Evolutionary conservation across 2,888 invertebrate genomes (phyloP).

Genomic region (Xestia xanthographa): DNA sequence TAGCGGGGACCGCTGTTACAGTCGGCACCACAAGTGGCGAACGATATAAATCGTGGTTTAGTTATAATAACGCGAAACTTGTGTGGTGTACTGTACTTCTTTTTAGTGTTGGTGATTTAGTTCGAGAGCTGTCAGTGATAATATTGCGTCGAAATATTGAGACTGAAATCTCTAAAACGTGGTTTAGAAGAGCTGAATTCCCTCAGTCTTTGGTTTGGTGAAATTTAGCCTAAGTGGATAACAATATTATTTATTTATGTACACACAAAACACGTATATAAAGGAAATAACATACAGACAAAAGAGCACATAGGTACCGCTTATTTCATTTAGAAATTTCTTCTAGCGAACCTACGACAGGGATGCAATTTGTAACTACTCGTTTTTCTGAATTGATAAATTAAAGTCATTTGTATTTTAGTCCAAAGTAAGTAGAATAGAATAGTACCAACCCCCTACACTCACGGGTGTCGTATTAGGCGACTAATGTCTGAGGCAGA

Average conservation of each 20-base stretch:
- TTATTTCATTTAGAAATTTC: too few relatives aligned
- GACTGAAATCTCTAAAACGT: neutral
- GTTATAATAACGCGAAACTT: conserved; percentile 48
- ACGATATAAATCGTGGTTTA: conserved; percentile 55
- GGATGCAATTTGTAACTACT: neutral
- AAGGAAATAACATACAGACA: too few relatives aligned
- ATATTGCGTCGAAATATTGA: neutral
- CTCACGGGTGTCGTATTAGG: too few relatives aligned
- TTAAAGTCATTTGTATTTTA: neutral
- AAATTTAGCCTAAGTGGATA: neutral
- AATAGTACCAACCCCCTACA: too few relatives aligned
- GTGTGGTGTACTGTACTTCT: conserved; percentile 34
- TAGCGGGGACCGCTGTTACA: conserved; percentile 76
- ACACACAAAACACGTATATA: neutral
- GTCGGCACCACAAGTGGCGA: conserved; percentile 59
- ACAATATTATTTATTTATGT: neutral
- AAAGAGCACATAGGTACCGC: too few relatives aligned
- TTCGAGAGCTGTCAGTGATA: neutral
- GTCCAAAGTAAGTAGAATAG: too few relatives aligned
- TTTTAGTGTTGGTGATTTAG: conserved; percentile 11
- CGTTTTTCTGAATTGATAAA: neutral
- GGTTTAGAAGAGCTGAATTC: neutral
- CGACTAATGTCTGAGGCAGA: too few relatives aligned
- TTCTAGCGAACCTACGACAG: too few relatives aligned
- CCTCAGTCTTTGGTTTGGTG: neutral